Evolutionary conservation across 1,140 invertebrate genomes (phyloP), one percentile per base, ranked within the genome.

Genomic region (Cydia splendana): DNA sequence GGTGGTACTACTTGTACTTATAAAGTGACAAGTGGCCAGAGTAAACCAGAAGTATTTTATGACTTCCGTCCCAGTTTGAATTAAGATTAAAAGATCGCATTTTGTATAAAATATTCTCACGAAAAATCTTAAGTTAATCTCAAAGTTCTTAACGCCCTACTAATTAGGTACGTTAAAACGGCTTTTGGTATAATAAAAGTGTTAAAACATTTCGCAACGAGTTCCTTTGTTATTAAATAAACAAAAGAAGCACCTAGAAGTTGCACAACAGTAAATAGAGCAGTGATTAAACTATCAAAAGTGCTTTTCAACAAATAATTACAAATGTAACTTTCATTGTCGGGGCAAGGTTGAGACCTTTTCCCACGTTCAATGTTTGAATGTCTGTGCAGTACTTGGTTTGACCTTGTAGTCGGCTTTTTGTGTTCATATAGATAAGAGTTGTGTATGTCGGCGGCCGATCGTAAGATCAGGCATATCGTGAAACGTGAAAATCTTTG

Each of bases 271-370:
- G 28, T n/a, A 38, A 30, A 34, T 62, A 62, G 28, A 45, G 15
- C 28, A 38, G 67, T 62, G 57, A 62, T 62, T 62, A 62, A 18
- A 38, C 67, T 34, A 71, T 71, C 42, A 71, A 71, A 45, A 71
- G 24, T 34, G 67, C 67, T 38, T 71, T 45, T 38, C 38, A 71
- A 71, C 67, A 38, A 71, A 71, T 71, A 71, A 71, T 71, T 71
- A 71, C 67, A 71, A 71, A 42, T 71, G 18, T 45, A 71, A 71
- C 34, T 71, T 71, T 71, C 67, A 71, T 71, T 9, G 18, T n/a
- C 30, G 15, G 67, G n/a, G 67, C 67, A 71, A 71, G 67, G 67
- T 20, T 45, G 67, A 71, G 67, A 71, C 67, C 67, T 71, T 71
- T 71, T 71, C 67, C 45, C 67, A 71, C 67, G 67, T 18, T 71